A percentile compares a stretch with the other conserved stretches of the same genome.
phyloP scores from a whole-genome alignment of 2,797 vertebrate species.

The Odontamblyopus lacepedii region DNA sequence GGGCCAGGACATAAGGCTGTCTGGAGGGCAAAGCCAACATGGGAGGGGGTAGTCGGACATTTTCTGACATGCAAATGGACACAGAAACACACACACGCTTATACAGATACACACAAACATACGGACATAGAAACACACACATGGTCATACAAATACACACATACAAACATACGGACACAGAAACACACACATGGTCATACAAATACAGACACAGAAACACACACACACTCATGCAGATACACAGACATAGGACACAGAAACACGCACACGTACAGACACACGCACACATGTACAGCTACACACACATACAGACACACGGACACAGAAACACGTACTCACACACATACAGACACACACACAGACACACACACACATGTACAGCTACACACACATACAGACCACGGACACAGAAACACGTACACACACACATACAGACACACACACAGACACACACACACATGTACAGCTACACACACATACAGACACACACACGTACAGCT shows the following conservation, averaged over 20 bases:
- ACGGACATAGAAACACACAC: constrained; percentile 16
- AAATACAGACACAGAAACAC: background rate
- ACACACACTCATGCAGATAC: constrained; percentile 20
- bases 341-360: constrained; percentile 18
- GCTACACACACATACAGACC: no score
- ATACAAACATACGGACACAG: constrained; percentile 14
- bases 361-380: background rate
- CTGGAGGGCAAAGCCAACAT: constrained; percentile 61
- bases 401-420: no score
- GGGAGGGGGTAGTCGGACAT: constrained; percentile 19
- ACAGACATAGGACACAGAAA: background rate
- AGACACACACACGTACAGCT: constrained; percentile 5
- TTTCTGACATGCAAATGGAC: constrained; percentile 49
- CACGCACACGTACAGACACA: constrained; percentile 16
- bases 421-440: no score
- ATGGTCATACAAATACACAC: constrained; percentile 17
- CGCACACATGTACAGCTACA: constrained; percentile 16
- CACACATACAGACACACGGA: constrained; percentile 15
- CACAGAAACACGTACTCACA: background rate
- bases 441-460: background rate
- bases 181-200: constrained; percentile 7
- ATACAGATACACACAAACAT: background rate
- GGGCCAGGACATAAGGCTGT: constrained; percentile 56
- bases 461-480: constrained; percentile 10
- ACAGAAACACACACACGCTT: constrained; percentile 14